Conservation (phyloP, 2,888 invertebrate species). For the Chromoteleia sp. region DNA sequence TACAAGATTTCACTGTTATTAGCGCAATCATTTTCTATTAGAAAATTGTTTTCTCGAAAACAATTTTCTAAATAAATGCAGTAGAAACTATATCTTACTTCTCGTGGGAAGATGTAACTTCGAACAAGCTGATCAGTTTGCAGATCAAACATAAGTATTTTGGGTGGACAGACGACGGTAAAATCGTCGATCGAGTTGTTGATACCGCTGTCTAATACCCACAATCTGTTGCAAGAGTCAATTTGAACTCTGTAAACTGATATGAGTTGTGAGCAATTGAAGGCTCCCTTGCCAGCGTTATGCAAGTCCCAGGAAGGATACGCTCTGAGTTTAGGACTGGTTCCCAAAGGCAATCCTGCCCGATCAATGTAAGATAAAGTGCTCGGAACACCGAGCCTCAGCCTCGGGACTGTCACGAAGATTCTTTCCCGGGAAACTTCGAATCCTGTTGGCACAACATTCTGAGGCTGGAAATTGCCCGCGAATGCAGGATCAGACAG, state of each 20-base stretch:
- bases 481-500: constrained; percentile 81
- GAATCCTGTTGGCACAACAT: constrained; percentile 91
- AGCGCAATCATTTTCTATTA: too few relatives aligned
- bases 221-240: constrained; percentile 93
- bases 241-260: constrained; percentile 91
- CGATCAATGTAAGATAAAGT: constrained; percentile 90
- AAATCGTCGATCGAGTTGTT: constrained; percentile 90
- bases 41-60: too few relatives aligned
- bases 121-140: constrained; percentile 89
- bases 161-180: constrained; percentile 90
- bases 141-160: constrained; percentile 92
- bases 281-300: constrained; percentile 88
- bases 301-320: constrained; percentile 93
- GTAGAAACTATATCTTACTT: too few relatives aligned
- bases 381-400: constrained; percentile 91
- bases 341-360: constrained; percentile 87
- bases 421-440: constrained; percentile 90
- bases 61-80: not conserved
- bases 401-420: constrained; percentile 91
- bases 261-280: constrained; percentile 91
- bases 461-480: constrained; percentile 88
- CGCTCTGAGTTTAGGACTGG: constrained; percentile 90
- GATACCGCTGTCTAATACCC: constrained; percentile 93
- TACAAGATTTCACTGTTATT: too few relatives aligned
- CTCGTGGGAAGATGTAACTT: constrained; percentile 90